A percentile compares a stretch with the other conserved stretches of the same genome.
Conservation (phyloP, 2,113 vertebrate species). For the Ramphastos sulfuratus region DNA sequence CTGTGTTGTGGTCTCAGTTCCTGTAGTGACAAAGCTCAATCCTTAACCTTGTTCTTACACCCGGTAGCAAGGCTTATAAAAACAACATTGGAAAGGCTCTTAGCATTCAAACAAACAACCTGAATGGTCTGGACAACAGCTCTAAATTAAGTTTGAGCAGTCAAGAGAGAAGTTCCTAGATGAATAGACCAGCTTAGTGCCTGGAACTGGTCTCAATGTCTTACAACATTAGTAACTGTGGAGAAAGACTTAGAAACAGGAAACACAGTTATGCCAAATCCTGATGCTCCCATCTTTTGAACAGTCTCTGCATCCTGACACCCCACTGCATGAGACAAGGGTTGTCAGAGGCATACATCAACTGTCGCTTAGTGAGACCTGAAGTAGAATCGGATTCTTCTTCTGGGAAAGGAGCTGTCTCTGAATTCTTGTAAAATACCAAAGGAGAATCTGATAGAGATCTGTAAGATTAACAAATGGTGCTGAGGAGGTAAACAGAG, state of each 20-base stretch:
- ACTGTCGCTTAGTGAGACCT: background rate
- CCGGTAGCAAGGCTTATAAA: background rate
- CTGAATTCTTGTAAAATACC: background rate
- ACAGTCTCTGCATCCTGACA: background rate
- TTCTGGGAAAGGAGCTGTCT: background rate
- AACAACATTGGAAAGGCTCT: background rate
- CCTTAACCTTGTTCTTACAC: background rate
- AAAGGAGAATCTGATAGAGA: background rate
- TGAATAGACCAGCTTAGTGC: background rate
- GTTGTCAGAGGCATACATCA: background rate
- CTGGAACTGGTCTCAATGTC: background rate
- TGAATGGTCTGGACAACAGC: background rate
- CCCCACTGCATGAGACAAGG: background rate
- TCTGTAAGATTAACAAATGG: background rate
- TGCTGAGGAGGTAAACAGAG: background rate
- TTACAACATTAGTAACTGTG: background rate
- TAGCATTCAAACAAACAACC: background rate
- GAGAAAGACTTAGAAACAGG: background rate
- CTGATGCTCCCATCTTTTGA: background rate
- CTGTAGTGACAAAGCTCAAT: accelerated
- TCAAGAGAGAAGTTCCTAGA: background rate
- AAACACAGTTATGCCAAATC: background rate
- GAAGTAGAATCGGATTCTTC: background rate
- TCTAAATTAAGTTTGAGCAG: background rate
- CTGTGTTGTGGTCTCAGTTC: background rate